Evolutionary conservation across 2,797 vertebrate species (phyloP).

Genomic region (Acestrorhynchus altus): DNA sequence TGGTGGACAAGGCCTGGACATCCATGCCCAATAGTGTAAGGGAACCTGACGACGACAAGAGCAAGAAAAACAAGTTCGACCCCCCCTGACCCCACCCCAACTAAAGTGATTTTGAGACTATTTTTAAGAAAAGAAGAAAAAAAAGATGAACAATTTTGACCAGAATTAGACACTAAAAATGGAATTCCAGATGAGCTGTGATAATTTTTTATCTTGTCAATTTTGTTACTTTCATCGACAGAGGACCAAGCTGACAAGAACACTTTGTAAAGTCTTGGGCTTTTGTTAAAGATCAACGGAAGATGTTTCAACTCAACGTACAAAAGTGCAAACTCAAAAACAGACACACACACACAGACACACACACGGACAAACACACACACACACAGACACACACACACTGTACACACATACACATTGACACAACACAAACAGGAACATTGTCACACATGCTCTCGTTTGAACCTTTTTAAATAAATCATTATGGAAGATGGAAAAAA

Average conservation of each 20-base stretch:
- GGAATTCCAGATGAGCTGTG: constrained; percentile 99
- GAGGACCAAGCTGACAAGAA: constrained; percentile 89
- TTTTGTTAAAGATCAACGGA: constrained; percentile 87
- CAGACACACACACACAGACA: constrained; percentile 55
- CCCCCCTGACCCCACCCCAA: constrained; percentile 69
- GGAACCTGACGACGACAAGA: constrained; percentile 84
- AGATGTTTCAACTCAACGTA: constrained; percentile 71
- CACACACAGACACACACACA: constrained; percentile 56
- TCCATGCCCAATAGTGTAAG: constrained; percentile 92
- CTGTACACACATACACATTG: constrained; percentile 57
- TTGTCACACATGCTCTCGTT: constrained; percentile 62
- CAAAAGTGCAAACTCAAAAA: constrained; percentile 49
- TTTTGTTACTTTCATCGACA: constrained; percentile 94
- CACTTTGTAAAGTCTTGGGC: constrained; percentile 96
- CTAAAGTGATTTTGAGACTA: constrained; percentile 88
- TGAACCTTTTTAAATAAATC: constrained; percentile 71
- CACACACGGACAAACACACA: constrained; percentile 53
- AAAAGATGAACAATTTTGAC: constrained; percentile 84
- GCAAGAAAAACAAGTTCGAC: constrained; percentile 66
- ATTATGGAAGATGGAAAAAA: constrained; percentile 83
- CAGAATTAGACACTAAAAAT: constrained; percentile 91
- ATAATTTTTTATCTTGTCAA: constrained; percentile 87
- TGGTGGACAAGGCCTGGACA: constrained; percentile 93
- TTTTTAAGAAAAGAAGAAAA: constrained; percentile 80
- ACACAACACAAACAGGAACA: constrained; percentile 67